Evolutionary conservation across 2,113 vertebrate species (phyloP).

Genomic region (Ceyx cyanopectus): DNA sequence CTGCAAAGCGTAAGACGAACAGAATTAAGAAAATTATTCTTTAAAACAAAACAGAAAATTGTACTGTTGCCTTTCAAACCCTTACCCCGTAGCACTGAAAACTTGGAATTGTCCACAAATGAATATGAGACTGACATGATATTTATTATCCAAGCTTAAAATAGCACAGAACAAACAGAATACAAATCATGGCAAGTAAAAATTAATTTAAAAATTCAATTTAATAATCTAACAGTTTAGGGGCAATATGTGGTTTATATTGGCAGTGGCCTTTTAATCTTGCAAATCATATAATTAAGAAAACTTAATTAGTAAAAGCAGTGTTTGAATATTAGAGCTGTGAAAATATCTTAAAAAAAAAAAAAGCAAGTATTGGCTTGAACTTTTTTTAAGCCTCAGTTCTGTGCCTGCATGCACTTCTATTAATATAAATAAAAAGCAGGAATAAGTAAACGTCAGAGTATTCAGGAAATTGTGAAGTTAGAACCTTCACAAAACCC

Average conservation of each 20-base stretch:
- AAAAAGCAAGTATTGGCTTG: slow-evolving; percentile 67
- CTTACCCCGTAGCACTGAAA: slow-evolving; percentile 63
- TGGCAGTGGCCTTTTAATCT: slow-evolving; percentile 69
- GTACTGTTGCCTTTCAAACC: slow-evolving; percentile 47
- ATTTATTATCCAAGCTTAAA: slow-evolving; percentile 70
- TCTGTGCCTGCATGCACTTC: slow-evolving; percentile 42
- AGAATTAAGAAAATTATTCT: slow-evolving; percentile 42
- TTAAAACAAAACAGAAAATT: slow-evolving; percentile 53
- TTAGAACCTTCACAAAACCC: background rate
- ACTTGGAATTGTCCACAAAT: slow-evolving; percentile 68
- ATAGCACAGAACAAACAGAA: slow-evolving; percentile 69
- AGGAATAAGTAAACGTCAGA: slow-evolving; percentile 26
- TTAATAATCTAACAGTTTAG: slow-evolving; percentile 70
- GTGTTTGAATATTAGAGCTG: slow-evolving; percentile 56
- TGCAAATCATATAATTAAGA: slow-evolving; percentile 71
- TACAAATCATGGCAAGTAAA: slow-evolving; percentile 70
- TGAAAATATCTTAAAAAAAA: slow-evolving; percentile 54
- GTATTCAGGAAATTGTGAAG: slow-evolving; percentile 32
- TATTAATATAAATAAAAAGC: slow-evolving; percentile 48
- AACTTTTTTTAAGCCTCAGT: slow-evolving; percentile 36
- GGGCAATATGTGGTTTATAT: slow-evolving; percentile 67
- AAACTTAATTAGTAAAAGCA: slow-evolving; percentile 63
- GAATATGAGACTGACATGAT: slow-evolving; percentile 49
- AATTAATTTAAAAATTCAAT: slow-evolving; percentile 72
- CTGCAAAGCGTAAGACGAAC: background rate